A percentile compares a stretch with the other conserved stretches of the same genome.
phyloP scores from a whole-genome alignment of 1,140 invertebrate genomes.

The Pseudomyrmex pallidus region DNA sequence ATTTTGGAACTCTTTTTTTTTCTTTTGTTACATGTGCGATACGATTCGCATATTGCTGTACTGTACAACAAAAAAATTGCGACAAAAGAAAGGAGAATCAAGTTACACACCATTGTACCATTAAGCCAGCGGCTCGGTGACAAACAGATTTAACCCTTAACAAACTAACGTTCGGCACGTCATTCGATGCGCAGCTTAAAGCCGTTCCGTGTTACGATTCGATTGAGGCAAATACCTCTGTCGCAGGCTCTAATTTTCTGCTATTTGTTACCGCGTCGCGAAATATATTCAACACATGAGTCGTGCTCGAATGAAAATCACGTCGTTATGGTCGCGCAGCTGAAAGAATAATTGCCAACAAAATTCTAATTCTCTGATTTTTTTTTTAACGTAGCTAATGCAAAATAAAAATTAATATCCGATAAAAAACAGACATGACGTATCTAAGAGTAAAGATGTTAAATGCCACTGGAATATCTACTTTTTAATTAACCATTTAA shows the following conservation, averaged over 20 bases:
- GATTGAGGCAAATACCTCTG: slow-evolving; percentile 2
- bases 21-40: not conserved
- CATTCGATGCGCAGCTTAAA: slow-evolving; percentile 24
- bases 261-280: not conserved
- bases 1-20: slow-evolving; percentile 31
- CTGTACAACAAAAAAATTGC: slow-evolving; percentile 14
- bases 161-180: slow-evolving; percentile 23
- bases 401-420: too few species aligned
- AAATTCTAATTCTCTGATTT: too few species aligned
- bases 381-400: too few species aligned
- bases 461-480: not conserved
- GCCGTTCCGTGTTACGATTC: not conserved
- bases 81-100: slow-evolving; percentile 41
- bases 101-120: slow-evolving; percentile 24
- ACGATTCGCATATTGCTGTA: not conserved
- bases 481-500: not conserved
- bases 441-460: too few species aligned
- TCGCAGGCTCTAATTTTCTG: not conserved
- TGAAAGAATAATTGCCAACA: too few species aligned
- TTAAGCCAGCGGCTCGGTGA: slow-evolving; percentile 37
- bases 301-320: not conserved
- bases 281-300: not conserved
- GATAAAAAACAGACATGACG: too few species aligned
- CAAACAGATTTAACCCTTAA: slow-evolving; percentile 56
- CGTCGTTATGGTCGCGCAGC: not conserved